Conservation (phyloP, 2,113 vertebrate species). For the Ptilonorhynchus violaceus region DNA sequence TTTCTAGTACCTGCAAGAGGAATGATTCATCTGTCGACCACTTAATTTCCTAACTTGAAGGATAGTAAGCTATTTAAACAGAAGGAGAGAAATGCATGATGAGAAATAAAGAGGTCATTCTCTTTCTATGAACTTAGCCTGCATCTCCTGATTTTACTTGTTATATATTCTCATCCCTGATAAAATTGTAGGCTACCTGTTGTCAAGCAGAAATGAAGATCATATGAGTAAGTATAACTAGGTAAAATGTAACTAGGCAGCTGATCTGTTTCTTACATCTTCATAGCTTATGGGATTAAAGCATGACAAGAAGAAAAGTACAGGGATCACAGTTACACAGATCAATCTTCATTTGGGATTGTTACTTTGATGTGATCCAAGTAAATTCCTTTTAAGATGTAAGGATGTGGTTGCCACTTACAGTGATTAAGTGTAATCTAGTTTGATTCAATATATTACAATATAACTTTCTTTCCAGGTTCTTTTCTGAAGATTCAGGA, state of each 20-base stretch:
- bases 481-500: background rate
- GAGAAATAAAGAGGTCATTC: constrained; percentile 6
- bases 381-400: constrained; percentile 38
- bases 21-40: background rate
- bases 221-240: background rate
- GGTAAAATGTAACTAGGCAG: background rate
- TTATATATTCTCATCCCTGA: background rate
- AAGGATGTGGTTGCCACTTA: constrained; percentile 35
- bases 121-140: constrained; percentile 11
- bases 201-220: background rate
- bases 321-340: background rate
- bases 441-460: constrained; percentile 8
- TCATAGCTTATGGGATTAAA: constrained; percentile 16
- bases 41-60: constrained; percentile 25
- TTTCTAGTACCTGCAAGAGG: background rate
- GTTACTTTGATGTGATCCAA: constrained; percentile 29
- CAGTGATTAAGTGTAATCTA: constrained; percentile 1
- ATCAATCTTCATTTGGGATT: constrained; percentile 51
- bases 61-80: constrained; percentile 20
- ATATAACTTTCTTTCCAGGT: background rate
- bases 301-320: background rate
- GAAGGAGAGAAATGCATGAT: background rate
- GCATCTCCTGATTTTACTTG: background rate
- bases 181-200: background rate
- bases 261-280: constrained; percentile 3